Percentiles rank a stretch among this genome's conserved stretches.
Evolutionary conservation across 2,888 invertebrate genomes (phyloP).

Genomic region (Scaeva pyrastri): DNA sequence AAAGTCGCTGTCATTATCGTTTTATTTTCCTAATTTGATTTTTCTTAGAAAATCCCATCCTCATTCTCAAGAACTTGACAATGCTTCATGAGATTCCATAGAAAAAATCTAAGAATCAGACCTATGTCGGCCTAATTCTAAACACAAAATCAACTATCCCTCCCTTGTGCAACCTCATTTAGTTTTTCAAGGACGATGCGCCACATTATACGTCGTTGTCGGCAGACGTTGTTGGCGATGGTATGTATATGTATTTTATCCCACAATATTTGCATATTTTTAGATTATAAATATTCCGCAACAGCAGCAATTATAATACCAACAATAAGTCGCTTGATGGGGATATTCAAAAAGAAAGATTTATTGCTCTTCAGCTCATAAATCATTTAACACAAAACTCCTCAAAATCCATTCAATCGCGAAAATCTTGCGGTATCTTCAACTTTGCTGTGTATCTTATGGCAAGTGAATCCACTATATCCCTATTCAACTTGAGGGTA

Average conservation of each 20-base stretch:
- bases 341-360: conserved; percentile 14
- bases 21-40: too few species aligned
- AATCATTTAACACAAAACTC: conserved; percentile 13
- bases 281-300: background rate
- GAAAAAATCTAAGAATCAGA: too few species aligned
- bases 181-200: background rate
- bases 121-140: too few species aligned
- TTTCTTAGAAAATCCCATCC: too few species aligned
- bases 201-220: background rate
- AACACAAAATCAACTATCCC: too few species aligned
- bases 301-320: conserved; percentile 5
- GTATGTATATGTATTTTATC: background rate
- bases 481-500: background rate
- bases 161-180: too few species aligned
- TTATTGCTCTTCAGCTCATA: conserved; percentile 17
- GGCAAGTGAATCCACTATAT: background rate
- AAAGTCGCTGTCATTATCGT: too few species aligned
- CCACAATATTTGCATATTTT: background rate
- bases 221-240: background rate
- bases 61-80: too few species aligned
- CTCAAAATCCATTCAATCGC: conserved; percentile 21
- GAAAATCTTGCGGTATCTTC: conserved; percentile 2
- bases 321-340: background rate
- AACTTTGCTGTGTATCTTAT: background rate
- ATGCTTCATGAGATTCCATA: too few species aligned